These are phyloP conservation scores for Allophyes oxyacanthae DNA, from an alignment of 2,888 invertebrate genomes.

Conservation along the genomic window DNA sequence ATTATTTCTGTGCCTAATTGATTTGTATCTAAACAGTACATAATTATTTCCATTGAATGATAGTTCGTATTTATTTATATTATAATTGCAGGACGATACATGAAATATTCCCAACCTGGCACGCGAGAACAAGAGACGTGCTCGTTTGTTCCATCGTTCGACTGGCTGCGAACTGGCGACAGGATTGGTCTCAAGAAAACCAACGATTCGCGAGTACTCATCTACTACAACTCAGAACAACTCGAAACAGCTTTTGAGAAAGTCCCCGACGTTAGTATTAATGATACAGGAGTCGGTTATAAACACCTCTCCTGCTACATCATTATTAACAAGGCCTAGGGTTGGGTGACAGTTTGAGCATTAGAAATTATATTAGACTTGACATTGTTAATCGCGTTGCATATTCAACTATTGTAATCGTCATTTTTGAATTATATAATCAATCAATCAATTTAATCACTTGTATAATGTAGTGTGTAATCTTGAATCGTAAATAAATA, in stretches of 20 bases:
- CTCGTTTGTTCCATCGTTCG: constrained; percentile 89
- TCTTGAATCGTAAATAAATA: constrained; percentile 44
- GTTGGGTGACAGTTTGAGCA: constrained; percentile 51
- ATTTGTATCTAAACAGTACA: no score
- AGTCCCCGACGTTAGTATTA: constrained; percentile 92
- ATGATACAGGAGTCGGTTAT: constrained; percentile 15
- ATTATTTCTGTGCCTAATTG: no score
- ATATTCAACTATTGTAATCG: constrained; percentile 34
- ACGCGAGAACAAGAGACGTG: constrained; percentile 64
- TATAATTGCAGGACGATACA: constrained; percentile 69
- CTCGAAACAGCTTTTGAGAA: constrained; percentile 93
- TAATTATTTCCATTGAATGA: neutral
- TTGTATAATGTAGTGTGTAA: constrained; percentile 39
- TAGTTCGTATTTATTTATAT: constrained; percentile 8
- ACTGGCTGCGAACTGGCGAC: constrained; percentile 95
- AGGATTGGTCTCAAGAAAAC: constrained; percentile 93
- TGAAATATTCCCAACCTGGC: constrained; percentile 72
- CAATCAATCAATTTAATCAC: constrained; percentile 33
- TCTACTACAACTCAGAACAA: constrained; percentile 95
- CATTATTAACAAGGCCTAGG: constrained; percentile 30
- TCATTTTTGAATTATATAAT: constrained; percentile 37
- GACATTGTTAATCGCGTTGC: constrained; percentile 44
- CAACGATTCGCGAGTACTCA: constrained; percentile 91
- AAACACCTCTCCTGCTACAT: constrained; percentile 23
- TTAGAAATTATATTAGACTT: constrained; percentile 49